These are phyloP conservation scores for Thelaira solivaga DNA, from an alignment of 2,888 invertebrate genomes.

Conservation along the genomic window DNA sequence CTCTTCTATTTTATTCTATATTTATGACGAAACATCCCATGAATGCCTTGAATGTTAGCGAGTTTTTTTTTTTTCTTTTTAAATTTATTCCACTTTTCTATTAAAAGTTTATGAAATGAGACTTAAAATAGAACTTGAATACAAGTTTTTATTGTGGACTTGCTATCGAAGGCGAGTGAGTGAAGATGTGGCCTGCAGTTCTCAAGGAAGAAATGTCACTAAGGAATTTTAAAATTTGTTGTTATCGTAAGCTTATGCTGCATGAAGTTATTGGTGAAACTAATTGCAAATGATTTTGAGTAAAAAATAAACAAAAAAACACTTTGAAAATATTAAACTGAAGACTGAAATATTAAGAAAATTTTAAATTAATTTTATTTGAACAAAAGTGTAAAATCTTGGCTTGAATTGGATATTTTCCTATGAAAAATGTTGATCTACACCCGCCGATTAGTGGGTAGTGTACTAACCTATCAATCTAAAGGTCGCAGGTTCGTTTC, in stretches of 20 bases:
- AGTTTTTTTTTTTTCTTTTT: neutral
- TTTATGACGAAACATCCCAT: conserved; percentile 1
- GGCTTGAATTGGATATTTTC: too few relatives aligned
- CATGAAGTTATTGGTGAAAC: neutral
- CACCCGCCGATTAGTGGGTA: too few relatives aligned
- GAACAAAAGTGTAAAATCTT: too few relatives aligned
- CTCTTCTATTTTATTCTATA: conserved; percentile 27
- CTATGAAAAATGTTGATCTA: too few relatives aligned
- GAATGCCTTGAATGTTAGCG: conserved; percentile 4
- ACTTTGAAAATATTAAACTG: too few relatives aligned
- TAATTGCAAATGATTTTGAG: neutral
- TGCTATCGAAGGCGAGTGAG: neutral
- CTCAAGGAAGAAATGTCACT: conserved; percentile 36
- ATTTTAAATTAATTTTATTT: too few relatives aligned
- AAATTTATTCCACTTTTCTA: conserved; percentile 25
- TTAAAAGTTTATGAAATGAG: conserved; percentile 15
- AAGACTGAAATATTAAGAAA: too few relatives aligned
- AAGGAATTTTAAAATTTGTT: conserved; percentile 41
- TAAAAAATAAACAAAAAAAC: too few relatives aligned
- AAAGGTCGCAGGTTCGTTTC: too few relatives aligned
- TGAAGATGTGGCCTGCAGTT: neutral
- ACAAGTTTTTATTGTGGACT: conserved; percentile 28
- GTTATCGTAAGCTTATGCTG: neutral
- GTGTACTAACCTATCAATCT: too few relatives aligned
- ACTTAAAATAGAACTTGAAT: conserved; percentile 44